These are phyloP conservation scores for Arrhopalites spinosus DNA, from an alignment of 2,888 invertebrate species.

Conservation along the genomic window DNA sequence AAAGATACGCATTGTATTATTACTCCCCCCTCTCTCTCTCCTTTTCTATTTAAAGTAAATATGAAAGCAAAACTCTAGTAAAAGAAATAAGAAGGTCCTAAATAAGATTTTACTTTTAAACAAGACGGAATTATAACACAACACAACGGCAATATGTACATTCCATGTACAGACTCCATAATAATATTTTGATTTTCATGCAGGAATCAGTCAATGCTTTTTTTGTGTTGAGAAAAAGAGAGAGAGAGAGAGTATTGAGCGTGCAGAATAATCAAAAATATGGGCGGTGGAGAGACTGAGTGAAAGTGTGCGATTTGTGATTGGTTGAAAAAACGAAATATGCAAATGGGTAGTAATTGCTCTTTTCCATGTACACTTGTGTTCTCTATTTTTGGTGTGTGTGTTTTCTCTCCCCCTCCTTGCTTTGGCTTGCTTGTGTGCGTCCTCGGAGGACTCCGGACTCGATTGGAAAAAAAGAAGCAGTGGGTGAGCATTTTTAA, in stretches of 20 bases:
- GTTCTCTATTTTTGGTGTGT: neutral
- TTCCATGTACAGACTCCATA: no score
- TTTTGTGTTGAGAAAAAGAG: no score
- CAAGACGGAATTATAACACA: no score
- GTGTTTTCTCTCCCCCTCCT: constrained; percentile 10
- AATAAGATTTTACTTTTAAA: no score
- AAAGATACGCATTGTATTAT: no score
- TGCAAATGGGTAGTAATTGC: constrained; percentile 56
- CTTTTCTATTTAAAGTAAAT: no score
- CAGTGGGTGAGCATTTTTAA: constrained; percentile 43
- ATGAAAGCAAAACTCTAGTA: no score
- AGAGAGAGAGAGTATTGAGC: constrained; percentile 32
- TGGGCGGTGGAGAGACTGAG: constrained; percentile 25
- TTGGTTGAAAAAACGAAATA: constrained; percentile 51
- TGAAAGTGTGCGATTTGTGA: constrained; percentile 36
- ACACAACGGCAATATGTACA: no score
- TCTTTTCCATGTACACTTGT: constrained; percentile 54
- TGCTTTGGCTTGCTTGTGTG: neutral
- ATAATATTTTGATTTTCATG: neutral
- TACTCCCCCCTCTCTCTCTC: no score
- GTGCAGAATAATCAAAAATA: constrained; percentile 38
- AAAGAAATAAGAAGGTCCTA: no score
- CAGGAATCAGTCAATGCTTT: neutral
- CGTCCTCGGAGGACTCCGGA: no score
- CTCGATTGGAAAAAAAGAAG: neutral